These are phyloP conservation scores for Marcusenius ussheri DNA, from an alignment of 2,113 vertebrate species.

Conservation along the genomic window DNA sequence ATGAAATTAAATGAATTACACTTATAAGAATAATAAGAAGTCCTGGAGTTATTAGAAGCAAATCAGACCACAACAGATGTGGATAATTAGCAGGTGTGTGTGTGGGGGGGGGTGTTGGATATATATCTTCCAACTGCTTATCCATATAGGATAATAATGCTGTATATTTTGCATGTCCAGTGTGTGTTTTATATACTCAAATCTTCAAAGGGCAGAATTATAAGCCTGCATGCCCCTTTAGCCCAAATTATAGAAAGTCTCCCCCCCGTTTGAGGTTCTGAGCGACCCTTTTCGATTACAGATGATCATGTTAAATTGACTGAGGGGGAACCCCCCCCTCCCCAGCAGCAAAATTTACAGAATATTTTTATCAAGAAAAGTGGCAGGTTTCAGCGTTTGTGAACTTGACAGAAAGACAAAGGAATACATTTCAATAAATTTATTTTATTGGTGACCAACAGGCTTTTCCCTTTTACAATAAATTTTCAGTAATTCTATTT, in stretches of 20 bases:
- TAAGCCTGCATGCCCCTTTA: background rate
- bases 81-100: background rate
- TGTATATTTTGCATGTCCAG: background rate
- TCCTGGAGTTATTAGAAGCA: background rate
- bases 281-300: background rate
- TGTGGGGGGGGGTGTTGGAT: too few species aligned
- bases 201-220: background rate
- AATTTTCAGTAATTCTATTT: constrained; percentile 52
- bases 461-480: constrained; percentile 69
- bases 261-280: too few species aligned
- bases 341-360: background rate
- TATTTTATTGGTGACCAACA: constrained; percentile 75
- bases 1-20: background rate
- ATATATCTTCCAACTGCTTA: too few species aligned
- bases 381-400: background rate
- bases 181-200: background rate
- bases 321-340: background rate
- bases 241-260: background rate
- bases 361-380: background rate
- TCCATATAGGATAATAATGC: background rate
- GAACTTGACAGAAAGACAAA: background rate
- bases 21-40: background rate
- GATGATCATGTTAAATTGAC: background rate
- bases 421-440: constrained; percentile 52
- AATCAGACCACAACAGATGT: background rate